A percentile compares a stretch with the other conserved stretches of the same genome.
Evolutionary conservation across 2,113 vertebrate genomes (phyloP).

Genomic region (Sylvietta virens): DNA sequence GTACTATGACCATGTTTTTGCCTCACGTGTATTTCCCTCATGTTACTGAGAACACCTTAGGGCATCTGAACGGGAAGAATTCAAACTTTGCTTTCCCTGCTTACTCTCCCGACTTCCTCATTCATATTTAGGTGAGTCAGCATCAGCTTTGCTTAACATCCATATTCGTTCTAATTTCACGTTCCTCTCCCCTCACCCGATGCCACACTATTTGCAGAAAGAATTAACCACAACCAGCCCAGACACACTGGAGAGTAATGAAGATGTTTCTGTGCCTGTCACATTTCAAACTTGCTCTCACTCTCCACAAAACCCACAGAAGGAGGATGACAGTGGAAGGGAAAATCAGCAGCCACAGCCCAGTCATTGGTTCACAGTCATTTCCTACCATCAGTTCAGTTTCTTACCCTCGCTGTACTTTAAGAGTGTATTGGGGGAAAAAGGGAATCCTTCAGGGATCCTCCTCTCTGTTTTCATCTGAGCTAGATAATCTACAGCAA

Average conservation of each 20-base stretch:
- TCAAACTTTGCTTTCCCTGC: background rate
- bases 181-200: background rate
- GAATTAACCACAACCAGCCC: background rate
- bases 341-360: background rate
- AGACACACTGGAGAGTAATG: background rate
- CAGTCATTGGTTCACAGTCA: accelerated
- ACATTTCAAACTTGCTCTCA: background rate
- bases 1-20: background rate
- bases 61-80: background rate
- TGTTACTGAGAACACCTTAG: background rate
- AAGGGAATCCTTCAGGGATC: background rate
- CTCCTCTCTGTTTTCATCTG: background rate
- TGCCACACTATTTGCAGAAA: background rate
- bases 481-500: background rate
- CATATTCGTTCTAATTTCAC: background rate
- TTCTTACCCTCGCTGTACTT: background rate
- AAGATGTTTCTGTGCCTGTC: background rate
- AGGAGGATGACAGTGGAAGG: background rate
- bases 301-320: background rate
- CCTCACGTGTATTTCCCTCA: background rate
- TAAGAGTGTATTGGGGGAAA: background rate
- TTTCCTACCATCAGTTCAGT: background rate
- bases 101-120: background rate
- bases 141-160: background rate
- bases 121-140: background rate